Conservation (phyloP, 2,888 invertebrate species). For the Protodeltote pygarga region DNA sequence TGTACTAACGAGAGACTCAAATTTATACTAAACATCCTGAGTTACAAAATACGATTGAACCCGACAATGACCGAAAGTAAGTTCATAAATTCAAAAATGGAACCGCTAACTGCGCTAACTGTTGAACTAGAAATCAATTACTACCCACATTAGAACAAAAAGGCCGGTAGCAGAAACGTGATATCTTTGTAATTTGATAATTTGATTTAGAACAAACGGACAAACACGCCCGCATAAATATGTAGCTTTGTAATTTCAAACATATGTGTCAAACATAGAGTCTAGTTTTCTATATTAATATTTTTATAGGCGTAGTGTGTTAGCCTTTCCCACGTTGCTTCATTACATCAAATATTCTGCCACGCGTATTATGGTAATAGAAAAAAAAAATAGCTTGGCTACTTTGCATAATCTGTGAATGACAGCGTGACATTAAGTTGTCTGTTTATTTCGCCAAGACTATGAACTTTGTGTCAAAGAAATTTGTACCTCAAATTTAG, state of each 20-base stretch:
- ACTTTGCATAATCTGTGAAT: conserved; percentile 81
- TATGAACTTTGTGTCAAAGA: conserved; percentile 9
- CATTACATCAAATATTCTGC: conserved; percentile 73
- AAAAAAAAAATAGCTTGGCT: conserved; percentile 70
- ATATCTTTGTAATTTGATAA: conserved; percentile 66
- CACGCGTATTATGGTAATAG: conserved; percentile 76
- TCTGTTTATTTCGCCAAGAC: conserved; percentile 61
- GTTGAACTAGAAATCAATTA: conserved; percentile 48
- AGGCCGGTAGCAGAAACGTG: conserved; percentile 53
- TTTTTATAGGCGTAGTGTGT: conserved; percentile 50
- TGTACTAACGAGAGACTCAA: conserved; percentile 17
- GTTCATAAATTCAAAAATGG: conserved; percentile 18
- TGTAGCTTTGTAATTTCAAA: conserved; percentile 1
- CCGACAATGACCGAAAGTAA: conserved; percentile 9
- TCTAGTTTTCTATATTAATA: conserved; percentile 27
- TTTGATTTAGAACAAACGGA: conserved; percentile 55
- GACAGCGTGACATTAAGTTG: conserved; percentile 77
- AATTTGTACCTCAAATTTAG: conserved; percentile 25
- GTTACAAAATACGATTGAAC: conserved; percentile 32
- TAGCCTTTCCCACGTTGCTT: conserved; percentile 79
- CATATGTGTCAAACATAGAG: conserved; percentile 24
- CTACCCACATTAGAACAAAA: conserved; percentile 54
- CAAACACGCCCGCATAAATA: conserved; percentile 58
- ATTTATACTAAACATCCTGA: conserved; percentile 28
- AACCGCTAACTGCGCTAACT: conserved; percentile 31